A percentile compares a stretch with the other conserved stretches of the same genome.
Conservation (phyloP, 2,888 invertebrate species). For the Caenorhabditis angaria region DNA sequence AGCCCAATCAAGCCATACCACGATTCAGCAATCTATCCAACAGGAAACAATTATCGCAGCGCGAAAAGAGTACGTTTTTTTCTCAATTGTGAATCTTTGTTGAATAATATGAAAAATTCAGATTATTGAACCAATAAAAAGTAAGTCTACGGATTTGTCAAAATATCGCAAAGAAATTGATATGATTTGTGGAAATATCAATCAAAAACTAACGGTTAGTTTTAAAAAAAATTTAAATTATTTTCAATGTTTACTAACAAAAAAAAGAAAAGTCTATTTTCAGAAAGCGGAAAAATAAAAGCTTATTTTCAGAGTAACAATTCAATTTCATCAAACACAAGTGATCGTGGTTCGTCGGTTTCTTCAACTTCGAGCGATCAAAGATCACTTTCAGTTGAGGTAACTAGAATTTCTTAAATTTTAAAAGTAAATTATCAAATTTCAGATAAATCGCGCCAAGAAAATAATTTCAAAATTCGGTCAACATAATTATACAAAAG, state of each 20-base stretch:
- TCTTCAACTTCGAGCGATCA: constrained; percentile 17
- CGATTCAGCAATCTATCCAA: constrained; percentile 3
- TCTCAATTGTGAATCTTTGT: not conserved
- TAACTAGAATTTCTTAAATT: not conserved
- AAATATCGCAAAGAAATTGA: not conserved
- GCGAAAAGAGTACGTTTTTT: not conserved
- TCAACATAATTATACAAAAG: not conserved
- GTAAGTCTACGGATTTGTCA: not conserved
- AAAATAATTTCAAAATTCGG: not conserved
- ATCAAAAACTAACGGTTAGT: not conserved
- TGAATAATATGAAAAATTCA: not conserved
- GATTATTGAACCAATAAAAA: not conserved
- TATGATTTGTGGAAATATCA: not conserved
- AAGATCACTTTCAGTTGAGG: constrained; percentile 21
- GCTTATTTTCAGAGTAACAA: constrained; percentile 5
- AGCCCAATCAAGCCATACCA: constrained; percentile 26
- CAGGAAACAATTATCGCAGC: not conserved
- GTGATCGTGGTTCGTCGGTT: constrained; percentile 28
- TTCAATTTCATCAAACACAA: constrained; percentile 14
- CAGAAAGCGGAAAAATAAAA: not conserved
- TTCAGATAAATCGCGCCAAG: not conserved
- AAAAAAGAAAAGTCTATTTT: no score
- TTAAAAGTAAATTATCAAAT: not conserved
- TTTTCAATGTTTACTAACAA: not conserved
- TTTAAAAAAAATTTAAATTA: not conserved